A percentile compares a stretch with the other conserved stretches of the same genome.
Conservation (phyloP, 1,140 invertebrate genomes). For the Hypsibius dujardini region DNA sequence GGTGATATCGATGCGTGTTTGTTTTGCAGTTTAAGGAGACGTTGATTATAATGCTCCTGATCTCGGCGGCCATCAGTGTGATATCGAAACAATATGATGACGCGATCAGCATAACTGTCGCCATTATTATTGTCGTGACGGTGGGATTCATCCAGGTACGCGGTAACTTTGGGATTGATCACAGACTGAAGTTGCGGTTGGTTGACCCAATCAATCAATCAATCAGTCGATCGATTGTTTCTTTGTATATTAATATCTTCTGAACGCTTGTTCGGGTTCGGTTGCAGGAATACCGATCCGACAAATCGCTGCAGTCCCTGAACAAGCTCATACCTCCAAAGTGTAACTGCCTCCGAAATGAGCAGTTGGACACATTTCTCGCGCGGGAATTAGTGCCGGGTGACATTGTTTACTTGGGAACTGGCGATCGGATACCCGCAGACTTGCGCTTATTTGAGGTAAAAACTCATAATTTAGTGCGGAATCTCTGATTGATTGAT, state of each 20-base stretch:
- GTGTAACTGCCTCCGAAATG: slow-evolving; percentile 54
- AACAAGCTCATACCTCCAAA: slow-evolving; percentile 77
- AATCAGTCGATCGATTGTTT: too few relatives aligned
- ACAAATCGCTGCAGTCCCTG: slow-evolving; percentile 95
- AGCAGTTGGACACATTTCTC: slow-evolving; percentile 67
- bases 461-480: slow-evolving; percentile 8
- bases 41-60: slow-evolving; percentile 76
- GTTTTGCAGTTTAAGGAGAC: slow-evolving; percentile 78
- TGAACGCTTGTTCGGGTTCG: too few relatives aligned
- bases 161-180: slow-evolving; percentile 16
- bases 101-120: slow-evolving; percentile 90
- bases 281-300: slow-evolving; percentile 78
- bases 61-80: slow-evolving; percentile 83
- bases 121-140: slow-evolving; percentile 87
- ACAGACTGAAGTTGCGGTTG: neutral
- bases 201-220: slow-evolving; percentile 12
- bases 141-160: slow-evolving; percentile 83
- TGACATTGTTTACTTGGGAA: slow-evolving; percentile 75
- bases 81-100: slow-evolving; percentile 96
- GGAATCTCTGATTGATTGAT: too few relatives aligned
- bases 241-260: too few relatives aligned
- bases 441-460: slow-evolving; percentile 78
- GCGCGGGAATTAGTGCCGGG: slow-evolving; percentile 93
- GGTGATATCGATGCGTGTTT: slow-evolving; percentile 16
- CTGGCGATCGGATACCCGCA: slow-evolving; percentile 88